Evolutionary conservation across 2,797 vertebrate genomes (phyloP).

Genomic region (Percopsis omiscomaycus): DNA sequence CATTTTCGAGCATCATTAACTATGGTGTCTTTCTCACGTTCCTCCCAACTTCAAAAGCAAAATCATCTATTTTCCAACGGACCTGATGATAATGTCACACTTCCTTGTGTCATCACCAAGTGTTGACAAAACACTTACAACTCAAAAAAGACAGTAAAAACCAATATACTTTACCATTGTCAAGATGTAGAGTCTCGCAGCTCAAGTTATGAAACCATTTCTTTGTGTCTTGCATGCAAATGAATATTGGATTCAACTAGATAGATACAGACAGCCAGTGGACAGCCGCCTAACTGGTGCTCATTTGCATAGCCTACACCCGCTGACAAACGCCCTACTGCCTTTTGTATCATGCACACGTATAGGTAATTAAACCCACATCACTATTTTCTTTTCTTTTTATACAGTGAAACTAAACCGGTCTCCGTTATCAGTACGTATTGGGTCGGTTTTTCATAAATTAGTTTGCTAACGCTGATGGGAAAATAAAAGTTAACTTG

Average conservation of each 20-base stretch:
- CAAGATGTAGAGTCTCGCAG: conserved; percentile 33
- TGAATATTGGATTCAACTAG: conserved; percentile 29
- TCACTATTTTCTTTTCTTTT: too few relatives aligned
- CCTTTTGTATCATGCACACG: background rate
- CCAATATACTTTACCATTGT: conserved; percentile 69
- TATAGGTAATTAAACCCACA: too few relatives aligned
- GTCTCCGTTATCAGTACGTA: too few relatives aligned
- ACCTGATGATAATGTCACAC: too few relatives aligned
- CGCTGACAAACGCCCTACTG: background rate
- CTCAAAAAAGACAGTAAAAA: conserved; percentile 12
- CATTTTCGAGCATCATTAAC: too few relatives aligned
- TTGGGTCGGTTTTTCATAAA: too few relatives aligned
- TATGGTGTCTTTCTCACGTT: too few relatives aligned
- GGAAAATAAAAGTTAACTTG: background rate
- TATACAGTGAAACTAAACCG: too few relatives aligned
- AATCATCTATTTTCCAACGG: too few relatives aligned
- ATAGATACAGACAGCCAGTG: conserved; percentile 32
- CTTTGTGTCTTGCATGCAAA: conserved; percentile 52
- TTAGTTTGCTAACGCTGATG: background rate
- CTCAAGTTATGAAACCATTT: conserved; percentile 55
- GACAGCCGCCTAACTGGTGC: conserved; percentile 28
- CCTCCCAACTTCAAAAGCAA: too few relatives aligned
- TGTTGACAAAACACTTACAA: background rate
- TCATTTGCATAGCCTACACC: conserved; percentile 1
- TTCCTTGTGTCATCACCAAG: background rate